Evolutionary conservation across 2,888 invertebrate genomes (phyloP).

Genomic region (Acanthococcus lagerstroemiae): DNA sequence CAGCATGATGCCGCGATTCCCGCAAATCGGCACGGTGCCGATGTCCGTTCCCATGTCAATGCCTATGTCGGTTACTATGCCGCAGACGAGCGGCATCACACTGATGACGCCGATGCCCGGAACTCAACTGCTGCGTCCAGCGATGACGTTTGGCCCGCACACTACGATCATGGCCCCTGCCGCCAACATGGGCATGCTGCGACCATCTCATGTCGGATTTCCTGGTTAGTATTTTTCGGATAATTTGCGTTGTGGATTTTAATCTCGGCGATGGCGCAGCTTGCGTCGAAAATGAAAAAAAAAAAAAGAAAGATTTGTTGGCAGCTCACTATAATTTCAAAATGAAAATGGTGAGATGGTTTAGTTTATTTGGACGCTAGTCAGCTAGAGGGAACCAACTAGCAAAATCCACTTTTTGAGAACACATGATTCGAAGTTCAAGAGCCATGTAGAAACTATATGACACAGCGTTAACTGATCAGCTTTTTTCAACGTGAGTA

Average conservation of each 20-base stretch:
- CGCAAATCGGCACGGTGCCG: constrained; percentile 38
- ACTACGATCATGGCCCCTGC: constrained; percentile 32
- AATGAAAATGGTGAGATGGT: too few species aligned
- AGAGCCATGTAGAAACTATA: too few species aligned
- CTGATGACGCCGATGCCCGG: constrained; percentile 32
- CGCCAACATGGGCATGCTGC: constrained; percentile 35
- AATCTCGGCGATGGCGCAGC: neutral
- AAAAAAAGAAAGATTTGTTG: too few species aligned
- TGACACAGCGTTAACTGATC: too few species aligned
- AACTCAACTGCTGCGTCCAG: constrained; percentile 17
- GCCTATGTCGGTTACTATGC: constrained; percentile 49
- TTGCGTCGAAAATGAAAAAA: too few species aligned
- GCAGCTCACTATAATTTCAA: too few species aligned
- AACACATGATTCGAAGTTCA: too few species aligned
- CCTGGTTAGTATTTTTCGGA: constrained; percentile 7
- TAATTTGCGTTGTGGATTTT: neutral
- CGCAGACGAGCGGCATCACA: constrained; percentile 39
- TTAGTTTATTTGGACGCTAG: too few species aligned
- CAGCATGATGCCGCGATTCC: constrained; percentile 39
- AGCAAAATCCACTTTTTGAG: too few species aligned
- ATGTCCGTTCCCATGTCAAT: constrained; percentile 44
- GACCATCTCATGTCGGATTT: constrained; percentile 34
- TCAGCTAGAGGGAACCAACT: too few species aligned
- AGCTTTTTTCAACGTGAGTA: too few species aligned
- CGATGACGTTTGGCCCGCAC: constrained; percentile 16